Base-by-base conservation (phyloP, 2,888 invertebrate genomes). In the Dromius quadrimaculatus region DNA sequence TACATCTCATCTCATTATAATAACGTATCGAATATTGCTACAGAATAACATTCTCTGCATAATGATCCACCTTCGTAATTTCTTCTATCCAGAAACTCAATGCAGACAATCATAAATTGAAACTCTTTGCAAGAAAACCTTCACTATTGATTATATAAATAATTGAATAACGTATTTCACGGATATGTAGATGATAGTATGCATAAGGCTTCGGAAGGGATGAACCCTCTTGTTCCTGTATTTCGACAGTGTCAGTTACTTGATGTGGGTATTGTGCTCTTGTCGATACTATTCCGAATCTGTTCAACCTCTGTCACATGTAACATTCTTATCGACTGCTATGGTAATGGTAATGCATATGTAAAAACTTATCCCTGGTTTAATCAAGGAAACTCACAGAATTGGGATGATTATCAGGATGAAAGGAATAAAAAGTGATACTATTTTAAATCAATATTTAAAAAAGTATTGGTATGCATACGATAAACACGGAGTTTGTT, bases 201-300 rank as follows among this genome's bases (percentile, higher is more conserved):
- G 63, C 36, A 59, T 19, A 22, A 36, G 28, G 36, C 34, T 28
- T 32, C 8, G 9, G 32, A 32, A 15, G 1, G 23, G 32, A 20
- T 13, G 36, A 22, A 23, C 66, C 36, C 50, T 54, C 19, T 22
- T 20, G 43, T 28, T 63, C 28, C 45, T 45, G 36, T 59, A 59
- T 59, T 59, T 59, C 45, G 50, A 11, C 17, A 36, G 20, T 64
- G 64, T 47, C 64, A 64, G 50, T 47, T 47, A 20, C 47, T 50
- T 59, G 59, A 68, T 68, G 59, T 59, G 68, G 68, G 68, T 68
- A 68, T 68, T 68, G 45, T 45, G 41, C 59, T 68, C 59, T 68
- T 68, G 68, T 68, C 68, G 68, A 68, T 68, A 68, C 20, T 34
- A 59, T 45, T 59, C 45, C 36, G 34, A 59, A 32, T 19, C 20